These are phyloP conservation scores for Axinella damicornis DNA, from an alignment of 37 sponge, comb jelly and placozoan species.

Conservation along the genomic window DNA sequence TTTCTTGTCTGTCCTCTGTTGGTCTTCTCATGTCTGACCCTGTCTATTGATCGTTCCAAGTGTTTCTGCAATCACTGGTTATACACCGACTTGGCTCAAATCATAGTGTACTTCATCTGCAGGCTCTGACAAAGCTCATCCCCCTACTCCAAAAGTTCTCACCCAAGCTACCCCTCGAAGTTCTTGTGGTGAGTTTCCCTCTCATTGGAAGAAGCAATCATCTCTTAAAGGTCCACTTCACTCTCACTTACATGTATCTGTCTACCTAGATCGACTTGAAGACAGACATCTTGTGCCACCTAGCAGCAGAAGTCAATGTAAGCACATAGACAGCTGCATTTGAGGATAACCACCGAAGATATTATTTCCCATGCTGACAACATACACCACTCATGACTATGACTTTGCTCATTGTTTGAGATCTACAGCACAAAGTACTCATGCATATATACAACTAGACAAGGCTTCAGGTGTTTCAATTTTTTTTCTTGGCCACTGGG, in stretches of 20 bases:
- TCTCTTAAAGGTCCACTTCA: background rate
- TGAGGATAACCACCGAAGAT: too few relatives aligned
- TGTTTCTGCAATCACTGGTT: background rate
- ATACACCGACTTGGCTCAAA: background rate
- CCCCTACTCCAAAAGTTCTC: slow-evolving; percentile 56
- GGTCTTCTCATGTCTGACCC: background rate
- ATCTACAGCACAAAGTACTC: too few relatives aligned
- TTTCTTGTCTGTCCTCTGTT: too few relatives aligned
- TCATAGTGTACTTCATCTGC: background rate
- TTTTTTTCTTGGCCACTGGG: too few relatives aligned
- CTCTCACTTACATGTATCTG: background rate
- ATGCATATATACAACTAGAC: too few relatives aligned
- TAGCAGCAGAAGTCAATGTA: slow-evolving; percentile 76
- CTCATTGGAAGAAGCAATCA: too few relatives aligned
- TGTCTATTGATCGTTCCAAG: background rate
- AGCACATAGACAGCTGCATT: slow-evolving; percentile 14
- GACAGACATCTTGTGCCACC: slow-evolving; percentile 46
- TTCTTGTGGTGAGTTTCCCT: slow-evolving; percentile 41
- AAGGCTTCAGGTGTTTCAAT: too few relatives aligned
- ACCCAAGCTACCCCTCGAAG: slow-evolving; percentile 52
- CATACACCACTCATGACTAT: too few relatives aligned
- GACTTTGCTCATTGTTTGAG: too few relatives aligned
- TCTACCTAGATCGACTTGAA: slow-evolving; percentile 64
- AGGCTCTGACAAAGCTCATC: slow-evolving; percentile 52
- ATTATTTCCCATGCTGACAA: too few relatives aligned